Base-by-base conservation (phyloP, 2,113 vertebrate species). In the Chlorodrepanis virens region DNA sequence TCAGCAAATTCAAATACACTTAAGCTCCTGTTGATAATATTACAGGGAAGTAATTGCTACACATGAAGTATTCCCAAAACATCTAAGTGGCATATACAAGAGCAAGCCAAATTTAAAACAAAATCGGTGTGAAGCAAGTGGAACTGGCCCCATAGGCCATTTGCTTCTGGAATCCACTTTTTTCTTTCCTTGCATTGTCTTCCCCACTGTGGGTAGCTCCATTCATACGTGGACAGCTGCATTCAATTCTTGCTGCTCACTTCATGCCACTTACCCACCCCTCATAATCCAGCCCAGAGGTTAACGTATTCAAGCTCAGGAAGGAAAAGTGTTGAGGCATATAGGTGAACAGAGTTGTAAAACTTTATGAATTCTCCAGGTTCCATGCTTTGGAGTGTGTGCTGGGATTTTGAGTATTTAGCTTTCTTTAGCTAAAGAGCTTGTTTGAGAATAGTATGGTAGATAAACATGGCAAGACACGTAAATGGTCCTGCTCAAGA, bases 211-310 rank as follows among this genome's bases (percentile, higher is more conserved):
- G 93, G 89, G 94, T 95, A 95, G 93, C 83, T 89, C 93, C 89
- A 95, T 96, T 97, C 89, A 95, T 64, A 89, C 0, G 0, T 84
- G 93, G 93, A 95, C 94, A 94, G 94, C 95, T 95, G 94, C 87
- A 95, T 96, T 96, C 81, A 95, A 76, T 84, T 87, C 87, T 82
- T 69, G 72, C 77, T 95, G 94, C 94, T 95, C 83, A 20, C 93
- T 96, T 96, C 95, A 95, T 95, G 96, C 96, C 93, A 75, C 86
- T 96, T 94, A 93, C 69, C 71, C 90, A 92, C 79, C 60, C 90
- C 72, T 94, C 95, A 45, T 89, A 92, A 92, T 94, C 95, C 87
- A 92, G 91, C 92, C 35, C 93, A 95, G 93, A 84, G 93, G 89
- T 96, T 93, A 97, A 94, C 3, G 0, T 84, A 95, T 94, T 75